A percentile compares a stretch with the other conserved stretches of the same genome.
These are phyloP conservation scores for Vireo griseus DNA, from an alignment of 2,797 vertebrate genomes.

Conservation along the genomic window DNA sequence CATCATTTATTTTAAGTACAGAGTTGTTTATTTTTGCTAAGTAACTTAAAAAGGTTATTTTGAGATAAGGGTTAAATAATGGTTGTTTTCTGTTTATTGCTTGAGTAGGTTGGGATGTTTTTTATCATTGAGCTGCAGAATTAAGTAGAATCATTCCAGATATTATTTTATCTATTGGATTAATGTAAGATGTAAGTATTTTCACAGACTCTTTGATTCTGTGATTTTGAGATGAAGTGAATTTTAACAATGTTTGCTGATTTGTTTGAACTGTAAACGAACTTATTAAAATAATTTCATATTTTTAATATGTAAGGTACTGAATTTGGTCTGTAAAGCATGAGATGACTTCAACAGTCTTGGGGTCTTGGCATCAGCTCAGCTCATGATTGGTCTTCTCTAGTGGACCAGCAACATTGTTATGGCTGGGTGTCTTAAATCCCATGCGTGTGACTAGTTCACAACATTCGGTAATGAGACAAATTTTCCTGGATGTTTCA, in stretches of 20 bases:
- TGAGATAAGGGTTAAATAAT: constrained; percentile 11
- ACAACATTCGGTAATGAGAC: not conserved
- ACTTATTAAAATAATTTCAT: not conserved
- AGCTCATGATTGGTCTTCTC: not conserved
- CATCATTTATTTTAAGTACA: constrained; percentile 7
- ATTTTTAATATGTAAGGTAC: not conserved
- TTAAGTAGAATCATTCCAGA: not conserved
- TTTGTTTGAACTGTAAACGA: not conserved
- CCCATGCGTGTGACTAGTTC: not conserved
- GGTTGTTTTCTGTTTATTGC: not conserved
- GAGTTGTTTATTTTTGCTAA: constrained; percentile 34
- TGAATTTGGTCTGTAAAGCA: not conserved
- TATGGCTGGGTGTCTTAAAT: not conserved
- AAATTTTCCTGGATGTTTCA: not conserved
- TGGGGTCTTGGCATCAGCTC: not conserved
- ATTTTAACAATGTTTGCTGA: not conserved
- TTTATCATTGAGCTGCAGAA: not conserved
- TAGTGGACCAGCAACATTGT: not conserved
- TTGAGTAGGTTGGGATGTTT: not conserved
- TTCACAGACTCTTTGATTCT: not conserved
- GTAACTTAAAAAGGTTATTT: not conserved
- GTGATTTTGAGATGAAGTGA: not conserved
- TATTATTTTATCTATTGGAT: not conserved
- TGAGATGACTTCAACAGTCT: not conserved
- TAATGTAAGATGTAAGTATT: not conserved